A percentile compares a stretch with the other conserved stretches of the same genome.
phyloP scores from a whole-genome alignment of 35 echinoderm and acorn worm genomes.

The Heliocidaris erythrogramma region DNA sequence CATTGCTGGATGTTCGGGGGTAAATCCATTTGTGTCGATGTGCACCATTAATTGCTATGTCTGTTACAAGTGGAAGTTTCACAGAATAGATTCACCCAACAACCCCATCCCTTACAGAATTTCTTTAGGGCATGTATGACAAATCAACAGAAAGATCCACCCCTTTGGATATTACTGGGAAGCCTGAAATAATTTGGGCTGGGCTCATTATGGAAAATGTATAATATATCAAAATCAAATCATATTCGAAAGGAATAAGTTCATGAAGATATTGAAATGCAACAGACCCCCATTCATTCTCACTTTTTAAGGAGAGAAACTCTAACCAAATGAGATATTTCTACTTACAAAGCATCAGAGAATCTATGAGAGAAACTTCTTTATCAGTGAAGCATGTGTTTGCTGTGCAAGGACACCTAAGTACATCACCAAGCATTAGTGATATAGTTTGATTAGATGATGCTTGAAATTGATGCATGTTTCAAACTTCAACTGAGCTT shows the following conservation, averaged over 20 bases:
- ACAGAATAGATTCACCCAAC: not conserved
- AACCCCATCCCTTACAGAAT: not conserved
- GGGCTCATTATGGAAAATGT: too few species aligned
- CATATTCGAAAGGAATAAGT: not conserved
- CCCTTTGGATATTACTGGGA: too few species aligned
- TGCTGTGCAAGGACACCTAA: not conserved
- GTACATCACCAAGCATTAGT: too few species aligned
- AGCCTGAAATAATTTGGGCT: too few species aligned
- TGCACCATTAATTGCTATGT: not conserved
- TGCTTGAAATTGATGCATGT: too few species aligned
- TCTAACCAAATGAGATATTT: not conserved
- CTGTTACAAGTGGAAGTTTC: not conserved
- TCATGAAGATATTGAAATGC: too few species aligned
- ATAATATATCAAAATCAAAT: too few species aligned
- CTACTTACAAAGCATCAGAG: not conserved
- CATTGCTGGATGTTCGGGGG: constrained; percentile 34
- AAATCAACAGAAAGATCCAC: too few species aligned
- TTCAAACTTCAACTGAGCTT: too few species aligned
- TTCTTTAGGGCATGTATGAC: not conserved
- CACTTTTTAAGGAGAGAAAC: not conserved
- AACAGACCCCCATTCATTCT: too few species aligned
- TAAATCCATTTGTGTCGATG: constrained; percentile 5
- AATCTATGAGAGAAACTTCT: constrained; percentile 4
- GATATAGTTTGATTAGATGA: too few species aligned
- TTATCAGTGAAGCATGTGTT: not conserved